Evolutionary conservation across 1,140 invertebrate species (phyloP), one percentile per base, ranked within the genome.

Genomic region (Chironomus striatipennis): DNA sequence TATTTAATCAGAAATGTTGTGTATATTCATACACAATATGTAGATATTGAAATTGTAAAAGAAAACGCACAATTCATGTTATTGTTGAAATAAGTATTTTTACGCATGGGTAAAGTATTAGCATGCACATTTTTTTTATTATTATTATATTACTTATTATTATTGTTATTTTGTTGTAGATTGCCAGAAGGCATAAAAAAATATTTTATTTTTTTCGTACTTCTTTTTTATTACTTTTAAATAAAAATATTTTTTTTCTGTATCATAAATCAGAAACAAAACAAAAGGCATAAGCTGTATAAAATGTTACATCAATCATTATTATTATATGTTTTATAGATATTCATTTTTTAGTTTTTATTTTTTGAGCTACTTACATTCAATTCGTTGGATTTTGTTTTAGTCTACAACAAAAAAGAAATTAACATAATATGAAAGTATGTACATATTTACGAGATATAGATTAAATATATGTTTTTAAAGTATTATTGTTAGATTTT

Each of bases 311-410:
- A 70, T 20, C 65, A 70, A 70, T n/a, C 47, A 57, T 57, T 70
- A 70, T 70, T 70, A 70, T 70, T 21, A 70, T 70, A n/a, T n/a
- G n/a, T n/a, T n/a, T n/a, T n/a, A n/a, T n/a, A n/a, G n/a, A n/a
- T n/a, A 34, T 57, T 57, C 47, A 34, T 57, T 57, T 57, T 15
- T 57, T 57, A 57, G 5, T 12, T 57, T 57, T 57, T n/a, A 12
- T 47, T 47, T 5, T 57, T 57, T 70, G 65, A 70, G 65, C 65
- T 70, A 70, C 65, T 70, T 70, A 70, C 65, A 70, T 70, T 70
- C 17, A 70, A 70, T 70, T 70, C 65, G 65, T 70, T 70, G 65
- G 20, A 21, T 70, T 20, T 70, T 70, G 65, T 70, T 70, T 70
- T 70, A 20, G 65, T 70, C 65, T 70, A 70, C 9, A 70, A 70